Conservation (phyloP, 2,113 vertebrate genomes). For the Cranoglanis bouderius region DNA sequence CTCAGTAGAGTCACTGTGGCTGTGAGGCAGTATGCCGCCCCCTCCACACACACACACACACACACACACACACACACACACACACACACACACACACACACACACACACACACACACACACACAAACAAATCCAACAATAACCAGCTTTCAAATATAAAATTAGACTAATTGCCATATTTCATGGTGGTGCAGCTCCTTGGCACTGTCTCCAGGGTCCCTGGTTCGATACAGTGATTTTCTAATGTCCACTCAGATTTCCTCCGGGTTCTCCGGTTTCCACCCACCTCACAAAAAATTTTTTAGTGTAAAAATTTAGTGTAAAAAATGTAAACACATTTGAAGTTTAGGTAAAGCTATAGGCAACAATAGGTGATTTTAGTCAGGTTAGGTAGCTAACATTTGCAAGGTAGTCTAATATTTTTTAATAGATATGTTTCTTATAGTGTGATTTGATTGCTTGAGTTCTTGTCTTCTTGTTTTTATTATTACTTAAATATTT, state of each 20-base stretch:
- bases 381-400: too few relatives aligned
- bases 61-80: background rate
- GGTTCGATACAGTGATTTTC: background rate
- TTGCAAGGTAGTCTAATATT: too few relatives aligned
- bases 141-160: background rate
- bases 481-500: too few relatives aligned
- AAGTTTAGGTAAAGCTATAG: too few relatives aligned
- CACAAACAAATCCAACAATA: background rate
- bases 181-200: background rate
- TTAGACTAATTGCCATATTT: background rate
- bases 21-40: background rate
- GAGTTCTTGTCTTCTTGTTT: too few relatives aligned
- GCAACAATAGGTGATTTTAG: too few relatives aligned
- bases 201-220: background rate
- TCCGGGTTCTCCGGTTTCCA: background rate
- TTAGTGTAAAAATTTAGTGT: too few relatives aligned
- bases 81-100: background rate
- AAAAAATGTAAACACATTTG: too few relatives aligned
- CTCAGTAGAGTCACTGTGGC: background rate
- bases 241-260: background rate
- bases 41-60: conserved; percentile 5
- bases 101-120: background rate
- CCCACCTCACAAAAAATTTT: too few relatives aligned
- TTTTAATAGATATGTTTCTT: too few relatives aligned
- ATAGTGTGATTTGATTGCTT: too few relatives aligned